Base-by-base conservation (phyloP, 2,888 invertebrate genomes). In the Pinctada fucata region DNA sequence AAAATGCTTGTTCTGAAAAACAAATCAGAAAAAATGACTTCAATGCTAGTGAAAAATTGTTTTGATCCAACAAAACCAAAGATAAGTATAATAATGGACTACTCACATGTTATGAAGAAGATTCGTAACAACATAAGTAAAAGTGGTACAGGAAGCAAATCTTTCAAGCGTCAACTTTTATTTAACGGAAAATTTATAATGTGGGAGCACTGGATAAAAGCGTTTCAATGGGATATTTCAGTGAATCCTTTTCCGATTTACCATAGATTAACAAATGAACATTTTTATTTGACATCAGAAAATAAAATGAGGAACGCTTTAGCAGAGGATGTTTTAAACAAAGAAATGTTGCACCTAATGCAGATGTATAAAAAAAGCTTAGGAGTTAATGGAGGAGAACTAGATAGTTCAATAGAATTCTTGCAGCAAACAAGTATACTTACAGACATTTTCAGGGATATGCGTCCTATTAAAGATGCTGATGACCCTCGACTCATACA, bases 51-150 rank as follows among this genome's bases (percentile, higher is more conserved):
- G 3, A 8, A 48, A 4, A 75, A 79, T 16, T 48, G 75, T 48
- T 71, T 65, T 66, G 47, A 66, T 6, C 66, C 71, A 65, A 49
- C 58, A 58, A 74, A 79, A 72, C 66, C 69, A 51, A 74, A 52
- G 13, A 65, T 81, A 5, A 48, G 65, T 10, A 64, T 81, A n/a
- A 75, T 78, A 4, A 80, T 78, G 78, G 80, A 80, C 66, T 68
- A 66, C 2, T 77, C 71, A 1, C 77, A 80, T 77, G 76, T 73
- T 2, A 64, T 80, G 6, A 80, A 80, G 58, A 80, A 77, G 72
- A 51, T 80, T 31, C 16, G 81, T 6, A 81, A 81, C 31, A 79
- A 76, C 52, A 65, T 74, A 48, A 45, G n/a, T 45, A 76, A 76
- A 47, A 76, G 76, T 66, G 76, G 76, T n/a, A 13, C 10, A 10